Evolutionary conservation across 2,888 invertebrate genomes (phyloP), one percentile per base, ranked within the genome.

Genomic region (Trichogramma dendrolimi): DNA sequence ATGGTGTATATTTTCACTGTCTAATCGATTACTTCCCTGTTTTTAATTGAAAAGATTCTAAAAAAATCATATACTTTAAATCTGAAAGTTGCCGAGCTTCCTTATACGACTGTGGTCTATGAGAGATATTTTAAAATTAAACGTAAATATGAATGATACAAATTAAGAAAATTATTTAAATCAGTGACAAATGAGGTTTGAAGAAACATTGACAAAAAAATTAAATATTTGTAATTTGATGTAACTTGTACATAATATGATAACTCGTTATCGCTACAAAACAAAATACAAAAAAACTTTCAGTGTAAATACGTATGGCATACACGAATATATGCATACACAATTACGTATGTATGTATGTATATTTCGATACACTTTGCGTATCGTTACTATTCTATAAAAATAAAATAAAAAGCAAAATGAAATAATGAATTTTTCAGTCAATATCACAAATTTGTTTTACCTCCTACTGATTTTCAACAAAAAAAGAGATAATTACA

Each of bases 171-270:
- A 58, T 52, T 8, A 40, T 55, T 50, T 50, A 61, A 58, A 60
- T 52, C 55, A 55, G 42, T 43, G 52, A 54, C 6, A 47, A 8
- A 48, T 4, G 46, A 67, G 64, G 65, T 66, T 66, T 64, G 66
- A 56, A 61, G 57, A 67, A 64, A 68, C 69, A 69, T 61, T 68
- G 66, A 68, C 72, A 73, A 71, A 71, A 70, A 70, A 68, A 72
- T 67, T 73, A 71, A 72, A 67, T 73, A 70, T 71, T 75, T 76
- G 75, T 75, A 76, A 75, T 73, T 77, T 71, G 71, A 71, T 77
- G 76, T 78, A 75, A 64, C 70, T 73, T 76, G 76, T 76, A 78
- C 73, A 78, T 78, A 78, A 71, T 69, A 70, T 27, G 66, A 71
- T 67, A 71, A 71, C 70, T 72, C 72, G 74, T 76, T 75, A 74